phyloP scores from a whole-genome alignment of 2,113 vertebrate species.

The Sigmodon hispidus region DNA sequence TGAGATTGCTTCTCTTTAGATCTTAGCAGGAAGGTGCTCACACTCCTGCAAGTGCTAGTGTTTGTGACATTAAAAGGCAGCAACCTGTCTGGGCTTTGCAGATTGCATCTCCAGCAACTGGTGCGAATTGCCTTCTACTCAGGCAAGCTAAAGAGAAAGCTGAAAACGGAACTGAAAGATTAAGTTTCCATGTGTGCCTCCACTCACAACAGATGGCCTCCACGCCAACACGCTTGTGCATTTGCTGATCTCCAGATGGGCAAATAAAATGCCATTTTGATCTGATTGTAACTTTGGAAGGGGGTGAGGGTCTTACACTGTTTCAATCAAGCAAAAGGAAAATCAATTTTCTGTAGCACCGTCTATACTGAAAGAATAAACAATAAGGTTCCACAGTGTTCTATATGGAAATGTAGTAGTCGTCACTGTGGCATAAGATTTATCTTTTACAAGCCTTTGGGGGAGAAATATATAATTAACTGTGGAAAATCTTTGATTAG shows the following conservation, averaged over 20 bases:
- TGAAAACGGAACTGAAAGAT: constrained; percentile 77
- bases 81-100: constrained; percentile 61
- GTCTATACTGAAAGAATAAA: constrained; percentile 57
- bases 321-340: constrained; percentile 66
- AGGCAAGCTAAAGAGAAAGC: constrained; percentile 73
- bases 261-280: constrained; percentile 67
- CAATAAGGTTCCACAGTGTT: neutral
- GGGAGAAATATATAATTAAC: neutral
- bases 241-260: constrained; percentile 74
- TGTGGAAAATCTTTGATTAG: neutral
- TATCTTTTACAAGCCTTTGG: constrained; percentile 11
- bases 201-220: constrained; percentile 67
- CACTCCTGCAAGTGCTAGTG: neutral
- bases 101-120: constrained; percentile 45
- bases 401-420: constrained; percentile 30
- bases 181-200: constrained; percentile 77
- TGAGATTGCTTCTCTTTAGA: constrained; percentile 41
- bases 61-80: constrained; percentile 62
- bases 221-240: constrained; percentile 1
- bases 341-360: constrained; percentile 62
- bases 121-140: constrained; percentile 58
- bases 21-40: constrained; percentile 34
- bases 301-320: constrained; percentile 37
- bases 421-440: constrained; percentile 32
- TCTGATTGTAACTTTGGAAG: constrained; percentile 72